Base-by-base conservation (phyloP, 1,140 invertebrate species). In the Brachystomella parvula region DNA sequence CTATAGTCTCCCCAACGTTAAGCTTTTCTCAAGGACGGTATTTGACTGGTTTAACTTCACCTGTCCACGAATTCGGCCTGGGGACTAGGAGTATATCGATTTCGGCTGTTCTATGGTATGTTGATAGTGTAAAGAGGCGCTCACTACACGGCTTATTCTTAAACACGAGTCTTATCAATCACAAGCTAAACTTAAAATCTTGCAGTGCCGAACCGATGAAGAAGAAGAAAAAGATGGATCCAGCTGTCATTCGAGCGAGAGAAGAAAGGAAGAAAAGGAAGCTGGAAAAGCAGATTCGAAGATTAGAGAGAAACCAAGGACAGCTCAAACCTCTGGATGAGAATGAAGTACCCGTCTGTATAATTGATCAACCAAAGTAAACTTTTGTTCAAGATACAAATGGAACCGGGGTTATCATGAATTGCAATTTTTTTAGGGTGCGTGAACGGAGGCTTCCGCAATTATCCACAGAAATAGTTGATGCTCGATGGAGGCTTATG, bases 171-270 rank as follows among this genome's bases (percentile, higher is more conserved):
- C 6, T 17, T 17, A 15, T 53, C 6, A 15, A 6, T 53, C 21
- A 53, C 24, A n/a, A n/a, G n/a, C n/a, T n/a, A n/a, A n/a, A n/a
- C n/a, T n/a, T n/a, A n/a, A n/a, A n/a, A n/a, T n/a, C n/a, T n/a
- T n/a, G n/a, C n/a, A 86, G 85, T 74, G 88, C 82, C 33, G 90
- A 94, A 77, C 91, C 92, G 1, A 77, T 94, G 68, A 94, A 90
- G 76, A 94, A 89, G 78, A 94, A 92, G 77, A 93, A 88, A 75
- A 87, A 82, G 75, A 64, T 93, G 2, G 92, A 95, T 81, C 92
- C 91, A 30, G 79, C 81, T 17, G 79, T 94, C 31, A 68, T 91
- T 1, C 87, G 84, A 76, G 82, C 83, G 17, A 81, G 90, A 75
- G 89, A 92, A 76, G 90, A 94, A 19, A 82, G 88, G 59, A 87